Conservation (phyloP, 2,888 invertebrate genomes). For the Polydesmus complanatus region DNA sequence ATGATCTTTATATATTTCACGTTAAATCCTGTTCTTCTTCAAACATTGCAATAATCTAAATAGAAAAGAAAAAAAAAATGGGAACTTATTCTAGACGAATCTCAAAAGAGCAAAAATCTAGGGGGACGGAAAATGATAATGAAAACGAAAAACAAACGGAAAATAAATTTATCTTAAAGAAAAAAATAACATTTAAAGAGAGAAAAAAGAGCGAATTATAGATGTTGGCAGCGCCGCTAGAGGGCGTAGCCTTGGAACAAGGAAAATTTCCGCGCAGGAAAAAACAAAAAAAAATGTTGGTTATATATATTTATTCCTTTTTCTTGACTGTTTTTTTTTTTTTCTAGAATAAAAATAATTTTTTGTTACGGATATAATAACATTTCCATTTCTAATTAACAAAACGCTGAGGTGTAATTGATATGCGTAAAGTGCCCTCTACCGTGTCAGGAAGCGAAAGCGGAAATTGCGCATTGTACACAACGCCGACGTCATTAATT, state of each 20-base stretch:
- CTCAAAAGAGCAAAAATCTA: not conserved
- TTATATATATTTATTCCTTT: not conserved
- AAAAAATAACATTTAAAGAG: not conserved
- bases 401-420: not conserved
- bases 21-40: not conserved
- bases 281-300: not conserved
- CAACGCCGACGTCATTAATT: too few relatives aligned
- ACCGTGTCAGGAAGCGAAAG: not conserved
- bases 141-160: not conserved
- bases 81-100: not conserved
- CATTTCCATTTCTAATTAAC: not conserved
- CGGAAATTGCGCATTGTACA: too few relatives aligned
- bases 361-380: not conserved
- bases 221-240: not conserved
- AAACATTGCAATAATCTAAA: not conserved
- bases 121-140: not conserved
- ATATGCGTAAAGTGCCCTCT: not conserved
- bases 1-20: not conserved
- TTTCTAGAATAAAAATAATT: not conserved
- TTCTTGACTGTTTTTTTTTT: not conserved
- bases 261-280: not conserved
- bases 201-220: not conserved
- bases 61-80: not conserved
- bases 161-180: not conserved
- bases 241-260: not conserved